Evolutionary conservation across 2,888 invertebrate species (phyloP), one percentile per base, ranked within the genome.

Genomic region (Pimpla rufipes): DNA sequence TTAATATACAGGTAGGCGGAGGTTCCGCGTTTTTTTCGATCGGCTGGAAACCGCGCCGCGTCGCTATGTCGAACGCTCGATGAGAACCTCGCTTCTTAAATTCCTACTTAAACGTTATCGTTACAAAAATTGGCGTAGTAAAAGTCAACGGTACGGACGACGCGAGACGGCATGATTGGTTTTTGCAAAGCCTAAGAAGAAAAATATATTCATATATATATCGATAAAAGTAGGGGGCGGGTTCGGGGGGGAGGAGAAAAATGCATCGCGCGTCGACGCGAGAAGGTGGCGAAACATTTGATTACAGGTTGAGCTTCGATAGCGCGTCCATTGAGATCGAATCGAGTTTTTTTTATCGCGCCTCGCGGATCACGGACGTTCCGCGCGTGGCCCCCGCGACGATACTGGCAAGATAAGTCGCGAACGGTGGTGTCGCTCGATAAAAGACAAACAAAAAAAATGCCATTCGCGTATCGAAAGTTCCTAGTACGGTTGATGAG

Each of bases 41-140:
- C 11, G 23, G 18, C 18, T 71, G 76, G 47, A 76, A 76, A 45
- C 35, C 23, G 64, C 52, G 16, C 45, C 62, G 73, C n/a, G n/a
- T n/a, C n/a, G n/a, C n/a, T n/a, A 73, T 81, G 66, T 40, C 18
- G 1, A 40, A 57, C 35, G 76, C 42, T 13, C 62, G 50, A 16
- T 40, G 16, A n/a, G n/a, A n/a, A n/a, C 64, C 64, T 77, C 81
- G 75, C 47, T 70, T 79, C 70, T 64, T 85, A 73, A 64, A 81
- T 77, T 37, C 67, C 66, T 84, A 74, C 68, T 82, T 84, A 84
- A 83, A 73, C 80, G 59, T 78, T 84, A 86, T 80, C 82, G 74
- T 79, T 87, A 85, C 76, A 85, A 85, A 87, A 84, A 82, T 86
- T 84, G 84, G 74, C 79, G 81, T 79, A 78, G 45, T 82, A 86